These are phyloP conservation scores for Eidolon helvum DNA, from an alignment of 2,113 vertebrate genomes.

Conservation along the genomic window DNA sequence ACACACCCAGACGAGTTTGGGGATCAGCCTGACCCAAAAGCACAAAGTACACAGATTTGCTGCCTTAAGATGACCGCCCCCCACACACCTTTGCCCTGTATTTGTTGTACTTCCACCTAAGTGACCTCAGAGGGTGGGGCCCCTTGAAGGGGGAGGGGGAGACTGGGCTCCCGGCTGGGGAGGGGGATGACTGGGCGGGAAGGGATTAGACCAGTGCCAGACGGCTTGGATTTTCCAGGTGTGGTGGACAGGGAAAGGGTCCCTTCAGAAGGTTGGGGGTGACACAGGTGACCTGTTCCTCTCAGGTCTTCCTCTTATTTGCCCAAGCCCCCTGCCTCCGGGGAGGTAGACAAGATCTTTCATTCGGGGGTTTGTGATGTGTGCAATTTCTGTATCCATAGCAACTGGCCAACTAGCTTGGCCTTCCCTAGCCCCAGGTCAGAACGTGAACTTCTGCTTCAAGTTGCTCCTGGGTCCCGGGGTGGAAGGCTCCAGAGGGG, in stretches of 20 bases:
- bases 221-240: background rate
- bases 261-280: background rate
- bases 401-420: constrained; percentile 51
- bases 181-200: background rate
- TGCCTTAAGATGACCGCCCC: background rate
- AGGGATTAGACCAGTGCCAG: background rate
- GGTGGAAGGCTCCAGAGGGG: background rate
- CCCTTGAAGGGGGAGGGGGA: background rate
- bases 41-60: constrained; percentile 10
- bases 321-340: background rate
- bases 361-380: constrained; percentile 52
- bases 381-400: constrained; percentile 61
- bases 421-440: constrained; percentile 48
- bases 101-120: constrained; percentile 48
- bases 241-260: fast-evolving
- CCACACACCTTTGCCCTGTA: constrained; percentile 59
- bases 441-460: constrained; percentile 46
- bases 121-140: constrained; percentile 56
- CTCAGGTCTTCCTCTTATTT: background rate
- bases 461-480: constrained; percentile 17
- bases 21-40: background rate
- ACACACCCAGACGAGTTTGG: background rate
- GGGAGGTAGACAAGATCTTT: constrained; percentile 41
- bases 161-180: constrained; percentile 11
- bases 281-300: background rate